Evolutionary conservation across 1,140 invertebrate genomes (phyloP), one percentile per base, ranked within the genome.

Genomic region (Hormaphis cornu): DNA sequence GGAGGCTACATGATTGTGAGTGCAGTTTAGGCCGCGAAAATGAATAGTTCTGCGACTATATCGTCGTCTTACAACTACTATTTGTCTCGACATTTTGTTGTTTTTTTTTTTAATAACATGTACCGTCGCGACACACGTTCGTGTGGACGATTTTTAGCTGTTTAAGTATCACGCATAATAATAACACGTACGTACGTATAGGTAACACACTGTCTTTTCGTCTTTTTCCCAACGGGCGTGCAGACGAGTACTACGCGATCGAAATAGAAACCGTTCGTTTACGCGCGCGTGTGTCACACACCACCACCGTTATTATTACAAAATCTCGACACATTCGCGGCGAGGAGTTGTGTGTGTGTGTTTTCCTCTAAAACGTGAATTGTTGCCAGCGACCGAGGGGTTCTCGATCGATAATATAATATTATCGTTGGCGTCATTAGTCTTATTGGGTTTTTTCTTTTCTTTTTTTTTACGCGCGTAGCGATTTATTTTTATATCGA

Each of bases 361-460:
- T n/a, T n/a, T n/a, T n/a, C 48, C 42, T 46, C 33, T 6, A 50
- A 66, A 66, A 66, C 61, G 50, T 28, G 44, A 48, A 50, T 48
- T 66, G 44, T 66, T 66, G 61, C 61, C 61, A 66, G 28, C 61
- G 22, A 66, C 10, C 44, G 26, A 28, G 3, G n/a, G n/a, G 18
- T n/a, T 18, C n/a, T n/a, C n/a, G 18, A 66, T 66, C 61, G 61
- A 66, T 66, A 66, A 66, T 66, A n/a, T n/a, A 66, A 66, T 66
- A 66, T 66, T 66, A 66, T 66, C 61, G 61, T 66, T 66, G 59
- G 61, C 61, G 61, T 66, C 44, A 66, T 63, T 63, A 63, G 42
- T 48, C 42, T 63, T 66, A 66, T 66, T 44, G 42, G 18, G 30
- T 50, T 66, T 66, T 63, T 46, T 46, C 18, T 46, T 63, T 48